Evolutionary conservation across 2,888 invertebrate genomes (phyloP), one percentile per base, ranked within the genome.

Genomic region (Epirrita christyi): DNA sequence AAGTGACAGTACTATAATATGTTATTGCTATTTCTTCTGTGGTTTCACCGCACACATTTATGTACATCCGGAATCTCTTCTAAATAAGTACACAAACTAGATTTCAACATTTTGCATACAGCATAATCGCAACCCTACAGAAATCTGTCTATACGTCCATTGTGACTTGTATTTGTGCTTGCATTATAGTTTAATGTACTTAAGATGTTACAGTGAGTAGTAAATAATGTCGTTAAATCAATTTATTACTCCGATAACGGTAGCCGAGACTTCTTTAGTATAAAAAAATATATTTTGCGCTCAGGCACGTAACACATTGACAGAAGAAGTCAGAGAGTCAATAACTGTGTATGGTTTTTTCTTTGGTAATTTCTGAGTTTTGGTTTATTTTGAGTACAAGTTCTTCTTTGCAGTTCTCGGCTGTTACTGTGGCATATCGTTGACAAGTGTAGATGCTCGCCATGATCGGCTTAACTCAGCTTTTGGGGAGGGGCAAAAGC

Each of bases 1-100:
- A 6, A 11, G 42, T 42, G 42, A 42, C n/a, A n/a, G n/a, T n/a
- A 27, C 14, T 28, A 1, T 11, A 4, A 11, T 28, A 42, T n/a
- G 6, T 42, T 0, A 14, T 1, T 7, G 27, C 27, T 42, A 11
- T 6, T 6, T 27, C 6, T 6, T 42, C 42, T 42, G 42, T 42
- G 77, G 77, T 44, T 44, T 42, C 28, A 32, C 11, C 66, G 72
- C 69, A 68, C 75, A 83, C 76, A 32, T 32, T 32, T 32, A 84
- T 86, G 83, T 80, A 87, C 86, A 87, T 88, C 88, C 88, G 89
- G 86, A 88, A 85, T 86, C 82, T 86, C 73, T 9, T 21, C 7
- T 71, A 45, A n/a, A 51, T 67, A 68, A n/a, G 5, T 36, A 36
- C 36, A n/a, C 1, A 11, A 36, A 11, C 36, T 36, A 36, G 36